These are phyloP conservation scores for Lymantria monacha DNA, from an alignment of 2,888 invertebrate species.

Conservation along the genomic window DNA sequence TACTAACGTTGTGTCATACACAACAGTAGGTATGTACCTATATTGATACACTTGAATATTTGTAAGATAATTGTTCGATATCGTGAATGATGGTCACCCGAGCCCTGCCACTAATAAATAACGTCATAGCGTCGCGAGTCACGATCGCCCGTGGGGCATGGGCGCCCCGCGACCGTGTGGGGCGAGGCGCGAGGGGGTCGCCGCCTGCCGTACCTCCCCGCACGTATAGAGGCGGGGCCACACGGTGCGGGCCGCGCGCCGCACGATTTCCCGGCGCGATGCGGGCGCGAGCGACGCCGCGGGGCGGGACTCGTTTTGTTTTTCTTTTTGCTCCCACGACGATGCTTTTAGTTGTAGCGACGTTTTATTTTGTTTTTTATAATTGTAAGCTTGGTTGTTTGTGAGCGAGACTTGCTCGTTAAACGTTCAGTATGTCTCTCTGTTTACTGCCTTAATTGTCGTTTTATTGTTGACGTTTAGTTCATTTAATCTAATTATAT, in stretches of 20 bases:
- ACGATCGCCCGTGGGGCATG: constrained; percentile 3
- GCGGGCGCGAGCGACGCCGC: constrained; percentile 1
- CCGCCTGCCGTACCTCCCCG: not conserved
- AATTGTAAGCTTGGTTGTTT: constrained; percentile 30
- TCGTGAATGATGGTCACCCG: not conserved
- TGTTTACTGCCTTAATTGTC: constrained; percentile 22
- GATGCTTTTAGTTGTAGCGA: constrained; percentile 22
- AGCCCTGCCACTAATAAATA: constrained; percentile 9
- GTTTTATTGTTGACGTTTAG: constrained; percentile 1
- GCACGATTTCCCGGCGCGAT: constrained; percentile 1
- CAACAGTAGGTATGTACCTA: too few relatives aligned
- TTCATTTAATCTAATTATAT: not conserved
- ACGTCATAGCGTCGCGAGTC: constrained; percentile 6
- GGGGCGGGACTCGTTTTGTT: constrained; percentile 18
- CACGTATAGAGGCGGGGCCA: constrained; percentile 23
- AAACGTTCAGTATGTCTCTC: constrained; percentile 15
- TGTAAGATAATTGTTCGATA: not conserved
- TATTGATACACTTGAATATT: not conserved
- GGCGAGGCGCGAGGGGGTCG: too few relatives aligned
- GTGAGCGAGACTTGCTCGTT: constrained; percentile 16
- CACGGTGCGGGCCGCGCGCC: constrained; percentile 26
- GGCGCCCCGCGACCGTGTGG: not conserved
- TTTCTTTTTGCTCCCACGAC: constrained; percentile 25
- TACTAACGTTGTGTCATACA: not conserved
- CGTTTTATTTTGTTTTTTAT: constrained; percentile 29